Conservation (phyloP, 2,797 vertebrate genomes). For the Coranthus polyacanthus region DNA sequence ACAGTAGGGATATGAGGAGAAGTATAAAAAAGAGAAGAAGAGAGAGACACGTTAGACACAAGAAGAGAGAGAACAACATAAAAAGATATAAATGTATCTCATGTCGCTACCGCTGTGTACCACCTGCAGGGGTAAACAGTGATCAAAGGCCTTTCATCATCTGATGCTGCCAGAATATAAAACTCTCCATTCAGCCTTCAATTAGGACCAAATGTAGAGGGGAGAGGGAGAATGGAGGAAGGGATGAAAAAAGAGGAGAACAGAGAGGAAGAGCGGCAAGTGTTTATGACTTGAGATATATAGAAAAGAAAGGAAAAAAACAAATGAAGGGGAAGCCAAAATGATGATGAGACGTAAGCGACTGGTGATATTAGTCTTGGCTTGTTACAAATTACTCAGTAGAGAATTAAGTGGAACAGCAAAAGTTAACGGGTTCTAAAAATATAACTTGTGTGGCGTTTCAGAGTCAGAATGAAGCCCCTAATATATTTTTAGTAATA, state of each 20-base stretch:
- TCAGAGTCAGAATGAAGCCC: slow-evolving; percentile 2
- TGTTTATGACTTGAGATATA: slow-evolving; percentile 10
- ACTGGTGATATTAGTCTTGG: too few species aligned
- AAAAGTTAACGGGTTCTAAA: slow-evolving; percentile 38
- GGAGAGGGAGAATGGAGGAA: slow-evolving; percentile 9
- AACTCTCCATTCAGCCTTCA: slow-evolving; percentile 66
- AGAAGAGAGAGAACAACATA: slow-evolving; percentile 25
- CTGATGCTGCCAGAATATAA: slow-evolving; percentile 67
- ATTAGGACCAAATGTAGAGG: slow-evolving; percentile 63
- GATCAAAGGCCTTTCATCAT: slow-evolving; percentile 80
- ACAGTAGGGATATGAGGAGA: not conserved
- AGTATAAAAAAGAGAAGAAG: slow-evolving; percentile 10
- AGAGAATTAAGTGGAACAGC: not conserved
- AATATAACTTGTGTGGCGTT: slow-evolving; percentile 34
- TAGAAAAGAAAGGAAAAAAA: too few species aligned
- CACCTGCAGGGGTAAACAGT: slow-evolving; percentile 76
- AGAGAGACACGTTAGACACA: slow-evolving; percentile 1
- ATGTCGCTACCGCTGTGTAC: slow-evolving; percentile 47
- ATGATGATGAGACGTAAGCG: too few species aligned
- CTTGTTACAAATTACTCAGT: too few species aligned
- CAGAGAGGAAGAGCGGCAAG: slow-evolving; percentile 9
- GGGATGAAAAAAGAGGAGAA: slow-evolving; percentile 23
- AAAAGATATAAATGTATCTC: slow-evolving; percentile 57
- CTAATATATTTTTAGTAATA: slow-evolving; percentile 13
- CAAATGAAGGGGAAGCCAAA: too few species aligned